phyloP scores from a whole-genome alignment of 1,140 invertebrate genomes.

The Nasonia giraulti region DNA sequence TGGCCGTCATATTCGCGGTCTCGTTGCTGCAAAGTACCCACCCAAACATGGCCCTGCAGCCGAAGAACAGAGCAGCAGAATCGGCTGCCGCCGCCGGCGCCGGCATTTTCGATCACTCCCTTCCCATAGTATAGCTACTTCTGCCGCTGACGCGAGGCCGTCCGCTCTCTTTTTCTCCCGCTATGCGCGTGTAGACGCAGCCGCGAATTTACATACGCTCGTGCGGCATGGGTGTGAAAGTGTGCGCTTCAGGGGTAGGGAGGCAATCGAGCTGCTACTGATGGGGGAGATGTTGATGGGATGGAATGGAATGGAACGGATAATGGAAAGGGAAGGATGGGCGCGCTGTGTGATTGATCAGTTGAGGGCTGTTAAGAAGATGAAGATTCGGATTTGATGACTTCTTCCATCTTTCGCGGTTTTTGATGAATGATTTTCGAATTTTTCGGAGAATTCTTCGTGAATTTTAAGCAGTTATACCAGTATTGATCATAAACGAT shows the following conservation, averaged over 20 bases:
- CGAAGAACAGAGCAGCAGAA: conserved; percentile 1
- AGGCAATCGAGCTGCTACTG: neutral
- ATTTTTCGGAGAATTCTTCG: too few relatives aligned
- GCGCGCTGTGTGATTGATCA: conserved; percentile 11
- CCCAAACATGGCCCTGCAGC: conserved; percentile 46
- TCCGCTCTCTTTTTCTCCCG: neutral
- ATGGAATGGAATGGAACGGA: neutral
- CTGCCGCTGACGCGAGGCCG: neutral
- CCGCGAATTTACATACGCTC: neutral
- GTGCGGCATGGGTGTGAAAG: neutral
- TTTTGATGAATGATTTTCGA: too few relatives aligned
- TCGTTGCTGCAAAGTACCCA: conserved; percentile 12
- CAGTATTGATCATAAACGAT: too few relatives aligned
- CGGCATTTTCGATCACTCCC: conserved; percentile 49
- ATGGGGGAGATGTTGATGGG: conserved; percentile 18
- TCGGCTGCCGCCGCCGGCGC: conserved; percentile 42
- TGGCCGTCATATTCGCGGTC: neutral
- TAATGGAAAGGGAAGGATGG: conserved; percentile 7
- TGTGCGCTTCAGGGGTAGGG: neutral
- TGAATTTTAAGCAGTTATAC: too few relatives aligned
- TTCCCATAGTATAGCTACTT: conserved; percentile 1
- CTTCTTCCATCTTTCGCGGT: neutral
- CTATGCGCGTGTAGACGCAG: neutral
- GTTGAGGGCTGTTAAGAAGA: neutral
- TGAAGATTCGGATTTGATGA: too few relatives aligned